These are phyloP conservation scores for Pycnomerus fuliginosus DNA, from an alignment of 2,888 invertebrate species.

Conservation along the genomic window DNA sequence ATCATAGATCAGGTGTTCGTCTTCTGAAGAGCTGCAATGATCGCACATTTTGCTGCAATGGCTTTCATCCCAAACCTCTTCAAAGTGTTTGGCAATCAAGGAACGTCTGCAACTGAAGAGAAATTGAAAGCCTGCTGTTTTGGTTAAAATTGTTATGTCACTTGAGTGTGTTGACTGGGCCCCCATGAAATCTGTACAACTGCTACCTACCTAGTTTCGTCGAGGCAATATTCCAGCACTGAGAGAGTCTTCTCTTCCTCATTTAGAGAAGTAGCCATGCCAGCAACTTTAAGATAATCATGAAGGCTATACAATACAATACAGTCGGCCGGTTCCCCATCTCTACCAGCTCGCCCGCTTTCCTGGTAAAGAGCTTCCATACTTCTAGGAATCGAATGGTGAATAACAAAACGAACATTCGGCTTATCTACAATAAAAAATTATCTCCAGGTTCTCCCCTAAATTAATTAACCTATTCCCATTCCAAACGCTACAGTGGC, in stretches of 20 bases:
- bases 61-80: constrained; percentile 73
- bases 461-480: constrained; percentile 72
- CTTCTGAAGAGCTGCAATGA: constrained; percentile 58
- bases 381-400: constrained; percentile 77
- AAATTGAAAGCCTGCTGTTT: constrained; percentile 7
- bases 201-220: constrained; percentile 36
- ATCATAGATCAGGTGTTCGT: constrained; percentile 46
- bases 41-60: constrained; percentile 84
- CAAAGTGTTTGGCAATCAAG: constrained; percentile 82
- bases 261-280: constrained; percentile 80
- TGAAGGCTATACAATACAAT: constrained; percentile 74
- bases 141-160: no score
- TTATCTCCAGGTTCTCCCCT: neutral
- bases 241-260: constrained; percentile 80
- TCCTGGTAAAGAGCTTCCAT: constrained; percentile 95
- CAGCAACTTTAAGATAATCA: constrained; percentile 75
- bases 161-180: constrained; percentile 6
- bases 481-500: constrained; percentile 95
- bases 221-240: constrained; percentile 72
- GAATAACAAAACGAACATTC: constrained; percentile 89
- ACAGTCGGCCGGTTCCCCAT: constrained; percentile 74
- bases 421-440: constrained; percentile 50
- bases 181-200: neutral
- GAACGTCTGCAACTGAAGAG: constrained; percentile 68
- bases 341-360: constrained; percentile 84